phyloP scores from a whole-genome alignment of 1,140 invertebrate species.

The Drosophila pandora region DNA sequence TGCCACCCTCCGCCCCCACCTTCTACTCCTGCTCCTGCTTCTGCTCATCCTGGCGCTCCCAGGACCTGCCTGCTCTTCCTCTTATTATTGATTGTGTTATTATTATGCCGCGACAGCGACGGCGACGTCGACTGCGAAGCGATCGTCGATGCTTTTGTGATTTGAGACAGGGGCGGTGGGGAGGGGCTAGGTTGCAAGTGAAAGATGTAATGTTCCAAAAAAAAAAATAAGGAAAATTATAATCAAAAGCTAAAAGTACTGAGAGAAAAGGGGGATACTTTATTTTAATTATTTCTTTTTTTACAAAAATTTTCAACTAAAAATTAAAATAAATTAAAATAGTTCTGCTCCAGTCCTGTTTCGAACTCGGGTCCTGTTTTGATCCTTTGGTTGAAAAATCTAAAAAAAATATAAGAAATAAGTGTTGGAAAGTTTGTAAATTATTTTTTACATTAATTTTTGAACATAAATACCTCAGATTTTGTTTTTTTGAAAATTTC shows the following conservation, averaged over 20 bases:
- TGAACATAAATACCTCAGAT: too few relatives aligned
- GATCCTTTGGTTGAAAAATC: too few relatives aligned
- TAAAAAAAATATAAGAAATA: too few relatives aligned
- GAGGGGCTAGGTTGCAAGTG: conserved; percentile 16
- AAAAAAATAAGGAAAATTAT: conserved; percentile 14
- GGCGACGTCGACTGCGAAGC: conserved; percentile 11
- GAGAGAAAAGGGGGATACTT: not conserved
- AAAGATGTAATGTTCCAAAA: conserved; percentile 55
- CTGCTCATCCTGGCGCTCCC: not conserved
- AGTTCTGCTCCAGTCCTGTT: too few relatives aligned
- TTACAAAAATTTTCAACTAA: too few relatives aligned
- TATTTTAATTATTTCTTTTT: too few relatives aligned
- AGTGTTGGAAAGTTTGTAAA: too few relatives aligned
- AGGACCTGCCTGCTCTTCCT: conserved; percentile 1
- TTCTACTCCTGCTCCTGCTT: not conserved
- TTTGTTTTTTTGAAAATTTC: too few relatives aligned
- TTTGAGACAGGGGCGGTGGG: conserved; percentile 11
- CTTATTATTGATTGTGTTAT: conserved; percentile 64
- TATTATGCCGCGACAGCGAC: conserved; percentile 49
- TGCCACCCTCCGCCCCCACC: not conserved
- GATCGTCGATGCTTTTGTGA: conserved; percentile 55
- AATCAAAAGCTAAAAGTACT: conserved; percentile 18
- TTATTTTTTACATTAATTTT: too few relatives aligned
- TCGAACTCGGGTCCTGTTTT: too few relatives aligned
- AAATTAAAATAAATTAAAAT: too few relatives aligned